These are phyloP conservation scores for Mystacides longicornis DNA, from an alignment of 2,888 invertebrate genomes.

Conservation along the genomic window DNA sequence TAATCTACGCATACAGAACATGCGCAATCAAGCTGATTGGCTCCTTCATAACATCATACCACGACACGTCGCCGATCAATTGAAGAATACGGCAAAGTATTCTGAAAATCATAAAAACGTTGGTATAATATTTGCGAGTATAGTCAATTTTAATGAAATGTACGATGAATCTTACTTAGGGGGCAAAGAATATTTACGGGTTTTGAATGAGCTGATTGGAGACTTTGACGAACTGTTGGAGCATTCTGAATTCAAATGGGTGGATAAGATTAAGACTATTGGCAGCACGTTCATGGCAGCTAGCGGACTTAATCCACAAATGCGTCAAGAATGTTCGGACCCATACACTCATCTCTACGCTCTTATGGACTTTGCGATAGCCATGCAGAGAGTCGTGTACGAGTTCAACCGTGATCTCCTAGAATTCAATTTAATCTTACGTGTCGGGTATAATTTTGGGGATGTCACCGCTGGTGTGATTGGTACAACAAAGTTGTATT, in stretches of 20 bases:
- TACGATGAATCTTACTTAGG: constrained; percentile 95
- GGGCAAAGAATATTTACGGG: constrained; percentile 89
- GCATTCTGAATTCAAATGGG: constrained; percentile 70
- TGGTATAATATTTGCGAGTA: constrained; percentile 92
- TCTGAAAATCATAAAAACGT: constrained; percentile 90
- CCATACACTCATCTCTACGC: constrained; percentile 75
- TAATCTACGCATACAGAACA: constrained; percentile 79
- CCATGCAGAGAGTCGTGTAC: constrained; percentile 80
- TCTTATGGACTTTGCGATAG: constrained; percentile 88
- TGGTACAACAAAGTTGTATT: constrained; percentile 91
- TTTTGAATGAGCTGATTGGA: constrained; percentile 90
- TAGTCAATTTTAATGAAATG: constrained; percentile 95
- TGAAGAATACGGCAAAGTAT: constrained; percentile 89
- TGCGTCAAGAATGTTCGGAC: constrained; percentile 60
- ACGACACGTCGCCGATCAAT: constrained; percentile 85
- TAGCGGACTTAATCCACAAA: constrained; percentile 81
- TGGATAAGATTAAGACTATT: constrained; percentile 97
- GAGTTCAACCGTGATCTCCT: constrained; percentile 85
- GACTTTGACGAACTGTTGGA: constrained; percentile 93
- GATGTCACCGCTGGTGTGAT: constrained; percentile 96
- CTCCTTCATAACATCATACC: constrained; percentile 95
- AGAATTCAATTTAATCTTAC: constrained; percentile 79
- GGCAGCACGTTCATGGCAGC: constrained; percentile 98
- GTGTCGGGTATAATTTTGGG: constrained; percentile 88
- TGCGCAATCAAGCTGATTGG: constrained; percentile 96